Conservation (phyloP, 2,797 vertebrate species). For the Spinibarbus caldwelli region DNA sequence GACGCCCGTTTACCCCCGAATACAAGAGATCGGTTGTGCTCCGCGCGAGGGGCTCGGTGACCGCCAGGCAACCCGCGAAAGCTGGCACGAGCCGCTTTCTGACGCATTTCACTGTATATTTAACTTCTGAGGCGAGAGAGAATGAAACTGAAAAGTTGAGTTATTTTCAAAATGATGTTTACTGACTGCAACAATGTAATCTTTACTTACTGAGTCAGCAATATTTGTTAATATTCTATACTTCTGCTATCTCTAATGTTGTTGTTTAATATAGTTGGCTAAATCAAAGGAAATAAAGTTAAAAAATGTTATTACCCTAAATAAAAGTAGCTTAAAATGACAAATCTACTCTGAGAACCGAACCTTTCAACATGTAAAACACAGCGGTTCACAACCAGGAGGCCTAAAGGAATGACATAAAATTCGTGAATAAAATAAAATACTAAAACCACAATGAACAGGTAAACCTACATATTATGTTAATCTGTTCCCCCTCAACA, state of each 20-base stretch:
- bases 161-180: no score
- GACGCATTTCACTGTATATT: no score
- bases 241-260: no score
- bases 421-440: background rate
- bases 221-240: no score
- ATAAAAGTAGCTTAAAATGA: background rate
- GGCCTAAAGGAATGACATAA: background rate
- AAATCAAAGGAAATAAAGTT: background rate
- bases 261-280: no score
- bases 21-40: slow-evolving; percentile 67
- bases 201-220: no score
- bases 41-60: slow-evolving; percentile 64
- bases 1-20: slow-evolving; percentile 62
- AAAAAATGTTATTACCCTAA: background rate
- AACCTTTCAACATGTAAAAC: background rate
- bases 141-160: no score
- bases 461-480: background rate
- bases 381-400: background rate
- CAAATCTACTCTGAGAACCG: background rate
- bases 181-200: no score
- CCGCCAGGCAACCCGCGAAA: slow-evolving; percentile 73
- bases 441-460: background rate
- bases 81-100: slow-evolving; percentile 69
- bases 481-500: no score
- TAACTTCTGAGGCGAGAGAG: no score